phyloP scores from a whole-genome alignment of 2,888 invertebrate species.

The Vanessa cardui region DNA sequence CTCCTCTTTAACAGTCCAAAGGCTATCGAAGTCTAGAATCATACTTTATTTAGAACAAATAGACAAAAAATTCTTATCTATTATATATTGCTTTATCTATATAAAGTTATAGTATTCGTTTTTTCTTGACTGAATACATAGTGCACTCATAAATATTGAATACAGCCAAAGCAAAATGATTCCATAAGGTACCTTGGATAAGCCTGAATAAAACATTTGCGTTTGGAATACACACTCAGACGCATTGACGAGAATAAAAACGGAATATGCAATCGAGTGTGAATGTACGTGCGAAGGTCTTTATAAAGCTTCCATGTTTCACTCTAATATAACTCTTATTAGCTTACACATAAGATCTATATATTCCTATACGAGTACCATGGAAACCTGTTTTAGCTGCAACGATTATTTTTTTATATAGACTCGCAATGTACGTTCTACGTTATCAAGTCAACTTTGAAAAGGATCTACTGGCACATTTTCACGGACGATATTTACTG shows the following conservation, averaged over 20 bases:
- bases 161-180: too few species aligned
- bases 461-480: not conserved
- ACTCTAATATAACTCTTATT: constrained; percentile 10
- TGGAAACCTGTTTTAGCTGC: constrained; percentile 6
- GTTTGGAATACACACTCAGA: not conserved
- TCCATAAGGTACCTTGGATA: too few species aligned
- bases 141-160: too few species aligned
- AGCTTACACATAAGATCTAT: not conserved
- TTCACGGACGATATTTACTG: too few species aligned
- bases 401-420: constrained; percentile 6
- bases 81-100: too few species aligned
- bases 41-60: too few species aligned
- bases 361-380: not conserved
- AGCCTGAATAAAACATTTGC: too few species aligned
- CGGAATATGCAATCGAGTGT: constrained; percentile 9
- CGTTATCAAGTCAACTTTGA: not conserved
- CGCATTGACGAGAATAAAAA: constrained; percentile 4
- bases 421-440: not conserved
- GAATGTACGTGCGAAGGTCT: constrained; percentile 20
- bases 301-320: not conserved
- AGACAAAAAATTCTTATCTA: too few species aligned
- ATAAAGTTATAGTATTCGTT: too few species aligned
- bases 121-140: too few species aligned
- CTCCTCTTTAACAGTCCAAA: too few species aligned
- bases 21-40: too few species aligned